Base-by-base conservation (phyloP, 2,888 invertebrate genomes). In the Osmoderma eremita region DNA sequence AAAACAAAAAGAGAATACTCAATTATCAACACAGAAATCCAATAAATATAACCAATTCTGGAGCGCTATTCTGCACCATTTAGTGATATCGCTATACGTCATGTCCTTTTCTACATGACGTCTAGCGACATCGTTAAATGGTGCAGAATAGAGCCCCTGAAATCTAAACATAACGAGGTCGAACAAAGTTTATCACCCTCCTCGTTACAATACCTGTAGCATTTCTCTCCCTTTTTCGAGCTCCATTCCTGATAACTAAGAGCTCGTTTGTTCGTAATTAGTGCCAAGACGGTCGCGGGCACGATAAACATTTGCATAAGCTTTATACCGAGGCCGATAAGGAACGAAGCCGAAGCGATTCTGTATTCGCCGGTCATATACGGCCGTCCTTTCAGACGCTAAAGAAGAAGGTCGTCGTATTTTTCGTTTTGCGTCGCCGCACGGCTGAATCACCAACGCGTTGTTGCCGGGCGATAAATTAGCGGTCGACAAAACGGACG, bases 291-390 rank as follows among this genome's bases (percentile, higher is more conserved):
- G 30, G 30, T 10, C 30, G 20, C 41, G 18, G 17, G 17, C 18
- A 13, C 45, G 58, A 61, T 45, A 61, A 61, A 61, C 58, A 61
- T 61, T 61, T 61, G 58, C 58, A 61, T 61, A 61, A 61, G 58
- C 30, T 45, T 61, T 30, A 56, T 41, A 30, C 22, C 38, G n/a
- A 39, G 38, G n/a, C 10, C 15, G 50, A 50, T 6, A 15, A 50
- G 6, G 17, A 12, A 10, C 18, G 17, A 12, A 3, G 24, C 20
- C 2, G 13, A 5, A 2, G n/a, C n/a, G n/a, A 24, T 30, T 0
- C 30, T 6, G 20, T 18, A 12, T 38, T 10, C 10, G 1, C 6
- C 30, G 36, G 12, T 38, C 53, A 36, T 53, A 53, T 53, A 53
- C 13, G 38, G 53, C 13, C 4, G 13, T 8, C 13, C 2, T 30